These are phyloP conservation scores for Elgonia sp. DNA, from an alignment of 2,888 invertebrate species.

Conservation along the genomic window DNA sequence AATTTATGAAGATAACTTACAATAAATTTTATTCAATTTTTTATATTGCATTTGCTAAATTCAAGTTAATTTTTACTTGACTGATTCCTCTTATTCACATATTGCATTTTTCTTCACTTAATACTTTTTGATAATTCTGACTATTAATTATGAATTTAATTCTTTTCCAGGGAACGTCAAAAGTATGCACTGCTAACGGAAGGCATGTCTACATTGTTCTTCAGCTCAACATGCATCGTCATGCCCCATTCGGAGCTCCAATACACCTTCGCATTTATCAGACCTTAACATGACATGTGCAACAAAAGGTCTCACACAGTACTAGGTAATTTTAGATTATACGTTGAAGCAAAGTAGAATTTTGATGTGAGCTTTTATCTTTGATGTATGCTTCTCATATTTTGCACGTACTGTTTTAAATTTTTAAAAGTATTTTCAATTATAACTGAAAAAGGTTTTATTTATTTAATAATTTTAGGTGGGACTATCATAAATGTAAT, in stretches of 20 bases:
- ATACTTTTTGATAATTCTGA: background rate
- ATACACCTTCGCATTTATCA: constrained; percentile 79
- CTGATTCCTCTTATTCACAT: background rate
- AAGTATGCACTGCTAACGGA: constrained; percentile 79
- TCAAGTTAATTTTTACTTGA: too few species aligned
- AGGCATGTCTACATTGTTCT: constrained; percentile 79
- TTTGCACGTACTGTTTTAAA: background rate
- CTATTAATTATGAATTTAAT: constrained; percentile 57
- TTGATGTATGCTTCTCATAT: constrained; percentile 40
- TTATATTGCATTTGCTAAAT: too few species aligned
- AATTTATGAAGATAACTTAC: too few species aligned
- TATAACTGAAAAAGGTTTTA: too few species aligned
- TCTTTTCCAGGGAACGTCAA: constrained; percentile 78
- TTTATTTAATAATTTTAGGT: too few species aligned
- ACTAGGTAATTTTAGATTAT: constrained; percentile 79
- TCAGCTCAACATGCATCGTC: constrained; percentile 80
- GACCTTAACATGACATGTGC: constrained; percentile 83
- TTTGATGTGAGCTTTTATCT: constrained; percentile 56
- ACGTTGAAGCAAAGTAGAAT: constrained; percentile 19
- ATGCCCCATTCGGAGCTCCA: constrained; percentile 76
- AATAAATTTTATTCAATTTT: too few species aligned
- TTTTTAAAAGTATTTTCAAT: constrained; percentile 36
- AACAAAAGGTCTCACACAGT: constrained; percentile 80
- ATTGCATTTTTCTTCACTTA: background rate
- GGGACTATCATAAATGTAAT: too few species aligned